Conservation (phyloP, 2,888 invertebrate genomes). For the Ophraella communa region DNA sequence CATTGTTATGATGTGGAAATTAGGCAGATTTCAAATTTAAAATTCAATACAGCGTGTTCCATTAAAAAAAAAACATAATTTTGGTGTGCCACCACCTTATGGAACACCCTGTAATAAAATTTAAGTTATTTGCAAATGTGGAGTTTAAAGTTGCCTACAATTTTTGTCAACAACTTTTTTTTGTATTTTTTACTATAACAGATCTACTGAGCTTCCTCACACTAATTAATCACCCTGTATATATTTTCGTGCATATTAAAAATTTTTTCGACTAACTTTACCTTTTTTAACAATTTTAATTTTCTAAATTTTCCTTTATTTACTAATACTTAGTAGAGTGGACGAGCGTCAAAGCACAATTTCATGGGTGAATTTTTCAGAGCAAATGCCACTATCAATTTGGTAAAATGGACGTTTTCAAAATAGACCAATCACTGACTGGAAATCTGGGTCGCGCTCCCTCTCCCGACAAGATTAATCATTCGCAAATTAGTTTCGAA, state of each 20-base stretch:
- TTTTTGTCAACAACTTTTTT: no score
- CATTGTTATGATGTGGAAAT: no score
- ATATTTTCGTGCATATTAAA: background rate
- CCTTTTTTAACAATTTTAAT: background rate
- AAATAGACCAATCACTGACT: constrained; percentile 69
- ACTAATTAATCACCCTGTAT: no score
- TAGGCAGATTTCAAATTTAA: no score
- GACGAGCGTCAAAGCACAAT: background rate
- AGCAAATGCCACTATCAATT: background rate
- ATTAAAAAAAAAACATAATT: no score
- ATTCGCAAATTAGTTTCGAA: constrained; percentile 74
- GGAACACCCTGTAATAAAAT: no score
- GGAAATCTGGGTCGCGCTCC: constrained; percentile 69
- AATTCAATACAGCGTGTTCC: no score
- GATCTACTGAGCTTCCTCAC: no score
- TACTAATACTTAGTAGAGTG: background rate
- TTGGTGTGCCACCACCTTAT: no score
- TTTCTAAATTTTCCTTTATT: background rate
- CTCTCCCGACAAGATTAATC: constrained; percentile 64
- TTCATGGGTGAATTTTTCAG: constrained; percentile 8
- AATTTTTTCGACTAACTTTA: background rate
- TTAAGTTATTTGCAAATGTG: no score
- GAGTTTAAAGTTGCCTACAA: no score
- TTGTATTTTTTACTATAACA: no score
- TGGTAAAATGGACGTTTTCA: constrained; percentile 73